Evolutionary conservation across 2,888 invertebrate species (phyloP).

Genomic region (Euproctis similis): DNA sequence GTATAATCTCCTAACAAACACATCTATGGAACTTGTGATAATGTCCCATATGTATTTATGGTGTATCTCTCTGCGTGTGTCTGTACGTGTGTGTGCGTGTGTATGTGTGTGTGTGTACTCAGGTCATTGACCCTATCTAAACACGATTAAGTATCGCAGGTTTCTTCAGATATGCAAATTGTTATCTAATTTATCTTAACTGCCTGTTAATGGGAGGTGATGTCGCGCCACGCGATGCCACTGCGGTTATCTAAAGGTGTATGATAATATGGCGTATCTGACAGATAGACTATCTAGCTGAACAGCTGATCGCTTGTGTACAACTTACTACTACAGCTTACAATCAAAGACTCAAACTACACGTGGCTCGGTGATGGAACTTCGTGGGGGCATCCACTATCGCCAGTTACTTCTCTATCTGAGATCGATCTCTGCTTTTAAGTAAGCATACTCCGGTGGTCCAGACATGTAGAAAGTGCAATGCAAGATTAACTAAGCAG

Average conservation of each 20-base stretch:
- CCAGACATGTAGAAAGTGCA: too few relatives aligned
- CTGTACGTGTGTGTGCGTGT: constrained; percentile 1
- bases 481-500: too few relatives aligned
- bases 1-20: too few relatives aligned
- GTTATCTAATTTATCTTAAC: constrained; percentile 74
- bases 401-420: too few relatives aligned
- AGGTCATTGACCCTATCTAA: constrained; percentile 53
- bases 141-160: constrained; percentile 39
- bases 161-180: constrained; percentile 67
- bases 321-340: not conserved
- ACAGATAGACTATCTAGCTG: constrained; percentile 57
- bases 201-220: constrained; percentile 67
- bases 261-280: constrained; percentile 68
- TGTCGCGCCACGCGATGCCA: too few relatives aligned
- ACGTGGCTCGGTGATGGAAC: not conserved
- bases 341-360: not conserved
- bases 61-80: too few relatives aligned
- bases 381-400: too few relatives aligned
- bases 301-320: constrained; percentile 33
- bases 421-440: too few relatives aligned
- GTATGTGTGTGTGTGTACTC: constrained; percentile 11
- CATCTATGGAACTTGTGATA: too few relatives aligned
- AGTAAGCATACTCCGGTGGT: too few relatives aligned
- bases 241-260: constrained; percentile 58
- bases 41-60: too few relatives aligned